phyloP scores from a whole-genome alignment of 1,140 invertebrate species.

The Lysiphlebus fabarum region DNA sequence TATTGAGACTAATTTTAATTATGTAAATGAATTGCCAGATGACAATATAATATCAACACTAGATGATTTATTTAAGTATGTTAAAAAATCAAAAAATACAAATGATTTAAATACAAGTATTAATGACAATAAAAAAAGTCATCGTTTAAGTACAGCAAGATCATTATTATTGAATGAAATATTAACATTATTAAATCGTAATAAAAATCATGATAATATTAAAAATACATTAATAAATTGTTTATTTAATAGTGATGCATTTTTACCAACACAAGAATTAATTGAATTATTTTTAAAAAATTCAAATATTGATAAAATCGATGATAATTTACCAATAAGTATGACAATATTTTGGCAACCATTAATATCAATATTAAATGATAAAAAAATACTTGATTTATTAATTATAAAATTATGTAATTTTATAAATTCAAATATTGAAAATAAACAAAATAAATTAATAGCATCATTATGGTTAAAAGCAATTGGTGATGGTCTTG shows the following conservation, averaged over 20 bases:
- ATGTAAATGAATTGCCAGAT: conserved; percentile 40
- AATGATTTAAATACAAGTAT: conserved; percentile 15
- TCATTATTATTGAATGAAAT: conserved; percentile 37
- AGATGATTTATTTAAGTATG: conserved; percentile 29
- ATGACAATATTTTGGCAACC: conserved; percentile 55
- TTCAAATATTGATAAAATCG: conserved; percentile 9
- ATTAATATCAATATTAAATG: conserved; percentile 55
- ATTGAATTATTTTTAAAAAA: conserved; percentile 34
- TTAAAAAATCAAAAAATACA: conserved; percentile 9
- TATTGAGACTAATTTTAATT: conserved; percentile 34
- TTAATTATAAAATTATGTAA: conserved; percentile 54
- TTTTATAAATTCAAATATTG: conserved; percentile 44
- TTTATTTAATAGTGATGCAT: conserved; percentile 39
- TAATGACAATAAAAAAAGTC: conserved; percentile 22
- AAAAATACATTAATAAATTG: conserved; percentile 33
- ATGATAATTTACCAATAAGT: conserved; percentile 31
- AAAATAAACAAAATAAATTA: conserved; percentile 39
- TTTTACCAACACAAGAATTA: conserved; percentile 40
- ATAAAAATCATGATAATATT: conserved; percentile 29
- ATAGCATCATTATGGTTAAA: conserved; percentile 58
- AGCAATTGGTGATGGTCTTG: conserved; percentile 51
- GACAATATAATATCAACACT: conserved; percentile 33
- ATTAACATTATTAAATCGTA: conserved; percentile 33
- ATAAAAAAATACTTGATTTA: conserved; percentile 52
- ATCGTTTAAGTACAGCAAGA: conserved; percentile 31